Base-by-base conservation (phyloP, 2,888 invertebrate species). In the Dasysyrphus albostriatus region DNA sequence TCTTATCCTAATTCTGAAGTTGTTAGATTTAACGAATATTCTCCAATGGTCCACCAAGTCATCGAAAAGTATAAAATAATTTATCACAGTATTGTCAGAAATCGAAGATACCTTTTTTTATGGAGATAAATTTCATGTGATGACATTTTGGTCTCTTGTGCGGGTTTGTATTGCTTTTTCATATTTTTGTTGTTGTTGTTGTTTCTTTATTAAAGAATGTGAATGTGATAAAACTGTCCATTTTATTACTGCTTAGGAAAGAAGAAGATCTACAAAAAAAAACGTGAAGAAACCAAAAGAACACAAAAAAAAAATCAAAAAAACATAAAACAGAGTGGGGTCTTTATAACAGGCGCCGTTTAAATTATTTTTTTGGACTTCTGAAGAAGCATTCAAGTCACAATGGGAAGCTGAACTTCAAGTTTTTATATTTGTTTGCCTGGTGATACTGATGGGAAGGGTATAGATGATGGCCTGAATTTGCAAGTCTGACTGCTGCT, bases 51-150 rank as follows among this genome's bases (percentile, higher is more conserved):
- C 42, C 44, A 4, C 14, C 54, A 8, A 7, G 59, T 49, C 49
- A n/a, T n/a, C n/a, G 2, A 24, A 67, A 49, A 49, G 34, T 34
- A 81, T 69, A 67, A 82, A 76, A 88, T 88, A 88, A 88, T 88
- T 88, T 88, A 88, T 88, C 88, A 88, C 88, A 83, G 80, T 80
- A 88, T 88, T 88, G 88, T 88, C 88, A 88, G 83, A 88, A 88
- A 76, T 88, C 88, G 83, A 83, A 88, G 88, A 88, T 88, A 88
- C 88, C 88, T 88, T 88, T 80, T 24, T 83, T 80, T 56, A 73
- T 39, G 75, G 76, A 88, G 88, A 88, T 88, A 88, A 83, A 83
- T 88, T 88, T 80, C 83, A 76, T 61, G 83, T 88, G 88, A 83
- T 83, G 83, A 88, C 88, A 88, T 79, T 83, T 83, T 83, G 75